phyloP scores from a whole-genome alignment of 2,113 vertebrate genomes.

The Lophura nycthemera region DNA sequence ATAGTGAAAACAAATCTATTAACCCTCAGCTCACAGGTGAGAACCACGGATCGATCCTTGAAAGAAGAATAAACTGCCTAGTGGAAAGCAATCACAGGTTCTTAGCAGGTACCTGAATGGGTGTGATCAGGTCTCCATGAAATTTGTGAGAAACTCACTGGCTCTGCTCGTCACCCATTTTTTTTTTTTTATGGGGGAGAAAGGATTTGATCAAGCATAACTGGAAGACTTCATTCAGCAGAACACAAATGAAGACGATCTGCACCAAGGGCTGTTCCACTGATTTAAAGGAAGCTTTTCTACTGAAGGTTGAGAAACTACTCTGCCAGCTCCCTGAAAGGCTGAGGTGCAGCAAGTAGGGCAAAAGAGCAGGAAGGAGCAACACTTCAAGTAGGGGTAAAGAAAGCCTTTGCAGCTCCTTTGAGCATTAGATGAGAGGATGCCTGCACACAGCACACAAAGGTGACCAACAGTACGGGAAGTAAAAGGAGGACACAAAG shows the following conservation, averaged over 20 bases:
- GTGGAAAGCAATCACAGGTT: neutral
- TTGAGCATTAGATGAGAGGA: neutral
- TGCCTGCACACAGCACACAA: rapidly evolving
- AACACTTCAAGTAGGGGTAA: neutral
- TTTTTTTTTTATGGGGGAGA: neutral
- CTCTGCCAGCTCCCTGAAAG: neutral
- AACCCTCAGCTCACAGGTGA: neutral
- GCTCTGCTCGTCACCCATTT: neutral
- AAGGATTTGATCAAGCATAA: neutral
- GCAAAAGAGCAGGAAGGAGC: neutral
- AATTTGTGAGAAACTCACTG: neutral
- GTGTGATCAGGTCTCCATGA: neutral
- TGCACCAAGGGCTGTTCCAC: neutral
- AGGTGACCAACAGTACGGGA: neutral
- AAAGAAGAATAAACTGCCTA: neutral
- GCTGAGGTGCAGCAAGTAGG: neutral
- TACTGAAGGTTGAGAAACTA: neutral
- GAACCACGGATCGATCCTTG: neutral
- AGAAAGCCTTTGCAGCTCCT: neutral
- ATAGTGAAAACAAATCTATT: neutral
- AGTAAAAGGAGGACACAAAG: neutral
- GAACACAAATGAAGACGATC: neutral
- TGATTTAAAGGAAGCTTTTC: neutral
- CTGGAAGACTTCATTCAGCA: neutral
- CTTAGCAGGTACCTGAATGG: neutral